Percentiles rank a stretch among this genome's conserved stretches.
phyloP scores from a whole-genome alignment of 2,888 invertebrate genomes.

The Pegoplata infirma region DNA sequence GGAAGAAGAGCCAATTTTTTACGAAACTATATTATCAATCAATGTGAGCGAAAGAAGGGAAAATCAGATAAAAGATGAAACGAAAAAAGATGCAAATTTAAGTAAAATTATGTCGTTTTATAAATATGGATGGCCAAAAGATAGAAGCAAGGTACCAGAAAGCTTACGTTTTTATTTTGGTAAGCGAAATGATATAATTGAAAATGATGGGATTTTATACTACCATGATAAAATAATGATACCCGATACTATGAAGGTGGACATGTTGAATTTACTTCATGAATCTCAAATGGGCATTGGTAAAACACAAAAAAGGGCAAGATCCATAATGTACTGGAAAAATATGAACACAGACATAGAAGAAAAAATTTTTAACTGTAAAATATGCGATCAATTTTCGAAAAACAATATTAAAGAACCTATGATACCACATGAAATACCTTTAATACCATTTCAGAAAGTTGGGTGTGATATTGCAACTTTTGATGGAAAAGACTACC shows the following conservation, averaged over 20 bases:
- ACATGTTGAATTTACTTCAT: slow-evolving; percentile 7
- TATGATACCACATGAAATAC: background rate
- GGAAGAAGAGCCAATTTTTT: slow-evolving; percentile 33
- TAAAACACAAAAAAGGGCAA: no score
- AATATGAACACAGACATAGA: background rate
- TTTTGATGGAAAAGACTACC: no score
- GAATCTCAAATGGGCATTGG: slow-evolving; percentile 11
- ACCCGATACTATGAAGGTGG: background rate
- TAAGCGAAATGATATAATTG: no score
- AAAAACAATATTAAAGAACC: background rate
- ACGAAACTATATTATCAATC: no score
- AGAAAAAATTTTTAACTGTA: slow-evolving; percentile 1
- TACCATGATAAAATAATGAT: slow-evolving; percentile 8
- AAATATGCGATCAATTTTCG: slow-evolving; percentile 7
- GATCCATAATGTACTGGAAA: no score
- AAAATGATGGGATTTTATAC: background rate
- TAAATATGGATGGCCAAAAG: slow-evolving; percentile 36
- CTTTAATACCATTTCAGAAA: no score
- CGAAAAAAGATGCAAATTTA: slow-evolving; percentile 20
- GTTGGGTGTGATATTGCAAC: no score
- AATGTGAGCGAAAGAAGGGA: slow-evolving; percentile 35
- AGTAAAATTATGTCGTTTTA: slow-evolving; percentile 18
- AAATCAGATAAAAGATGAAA: slow-evolving; percentile 26
- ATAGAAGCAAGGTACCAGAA: slow-evolving; percentile 32
- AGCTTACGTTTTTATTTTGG: no score